These are phyloP conservation scores for Aricia agestis DNA, from an alignment of 1,140 invertebrate species.

Conservation along the genomic window DNA sequence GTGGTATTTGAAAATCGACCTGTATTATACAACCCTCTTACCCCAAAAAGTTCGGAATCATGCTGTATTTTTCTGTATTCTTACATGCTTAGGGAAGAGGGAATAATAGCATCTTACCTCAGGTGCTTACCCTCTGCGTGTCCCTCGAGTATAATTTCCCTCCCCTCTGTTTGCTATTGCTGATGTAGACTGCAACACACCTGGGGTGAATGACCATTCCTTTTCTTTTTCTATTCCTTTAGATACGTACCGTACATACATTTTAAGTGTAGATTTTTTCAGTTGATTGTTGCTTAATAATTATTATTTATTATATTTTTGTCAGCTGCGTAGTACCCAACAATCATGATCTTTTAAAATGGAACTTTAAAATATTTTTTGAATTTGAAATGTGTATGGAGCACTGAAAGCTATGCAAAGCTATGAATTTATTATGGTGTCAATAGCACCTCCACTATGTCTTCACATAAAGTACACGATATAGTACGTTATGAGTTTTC, in stretches of 20 bases:
- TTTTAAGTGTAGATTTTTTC: background rate
- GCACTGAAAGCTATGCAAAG: too few relatives aligned
- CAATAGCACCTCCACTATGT: too few relatives aligned
- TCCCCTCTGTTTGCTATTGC: conserved; percentile 34
- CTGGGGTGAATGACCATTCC: conserved; percentile 20
- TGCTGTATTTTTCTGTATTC: background rate
- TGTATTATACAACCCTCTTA: too few relatives aligned
- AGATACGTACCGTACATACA: background rate
- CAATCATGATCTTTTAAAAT: too few relatives aligned
- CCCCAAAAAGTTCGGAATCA: too few relatives aligned
- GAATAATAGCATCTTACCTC: conserved; percentile 22
- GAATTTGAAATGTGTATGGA: too few relatives aligned
- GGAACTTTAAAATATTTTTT: too few relatives aligned
- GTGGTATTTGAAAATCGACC: too few relatives aligned
- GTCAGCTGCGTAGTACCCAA: too few relatives aligned
- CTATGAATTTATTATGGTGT: too few relatives aligned
- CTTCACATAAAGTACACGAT: background rate
- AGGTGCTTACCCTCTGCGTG: conserved; percentile 12
- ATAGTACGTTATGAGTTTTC: conserved; percentile 8
- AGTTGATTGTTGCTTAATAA: too few relatives aligned
- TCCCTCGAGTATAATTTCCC: conserved; percentile 35
- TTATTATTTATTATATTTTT: too few relatives aligned
- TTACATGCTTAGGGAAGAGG: conserved; percentile 8
- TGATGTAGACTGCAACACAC: conserved; percentile 33
- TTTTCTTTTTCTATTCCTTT: conserved; percentile 1